Conservation (phyloP, 2,797 vertebrate genomes). For the Lutra lutra region DNA sequence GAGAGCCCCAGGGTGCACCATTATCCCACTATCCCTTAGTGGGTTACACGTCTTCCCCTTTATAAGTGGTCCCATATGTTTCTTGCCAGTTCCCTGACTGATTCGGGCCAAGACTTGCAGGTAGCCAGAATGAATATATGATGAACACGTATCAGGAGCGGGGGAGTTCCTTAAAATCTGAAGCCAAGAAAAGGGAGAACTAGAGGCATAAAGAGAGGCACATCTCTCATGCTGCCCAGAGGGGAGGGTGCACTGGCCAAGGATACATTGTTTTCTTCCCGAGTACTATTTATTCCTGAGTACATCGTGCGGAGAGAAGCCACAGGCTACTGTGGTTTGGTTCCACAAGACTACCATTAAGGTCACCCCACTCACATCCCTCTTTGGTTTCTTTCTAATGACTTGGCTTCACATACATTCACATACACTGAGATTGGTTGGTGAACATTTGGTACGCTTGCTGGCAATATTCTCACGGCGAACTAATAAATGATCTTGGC, state of each 20-base stretch:
- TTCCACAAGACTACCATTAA: not conserved
- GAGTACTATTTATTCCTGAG: not conserved
- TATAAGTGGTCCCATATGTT: not conserved
- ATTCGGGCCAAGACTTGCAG: not conserved
- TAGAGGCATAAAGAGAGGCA: not conserved
- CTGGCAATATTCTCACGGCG: not conserved
- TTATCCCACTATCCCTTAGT: not conserved
- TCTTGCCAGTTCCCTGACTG: not conserved
- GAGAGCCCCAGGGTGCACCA: not conserved
- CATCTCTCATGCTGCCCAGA: not conserved
- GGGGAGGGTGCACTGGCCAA: rapidly evolving
- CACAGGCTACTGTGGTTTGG: rapidly evolving
- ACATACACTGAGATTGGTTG: not conserved
- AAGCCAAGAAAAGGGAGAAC: not conserved
- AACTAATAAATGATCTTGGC: not conserved
- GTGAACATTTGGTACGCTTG: not conserved
- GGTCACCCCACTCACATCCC: not conserved
- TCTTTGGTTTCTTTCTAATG: not conserved
- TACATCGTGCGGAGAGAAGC: not conserved
- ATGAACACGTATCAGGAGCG: not conserved
- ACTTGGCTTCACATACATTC: not conserved
- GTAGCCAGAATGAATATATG: not conserved
- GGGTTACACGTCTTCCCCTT: not conserved
- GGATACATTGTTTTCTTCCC: not conserved
- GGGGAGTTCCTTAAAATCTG: not conserved